Evolutionary conservation across 2,113 vertebrate genomes (phyloP).

Genomic region (Stercorarius parasiticus): DNA sequence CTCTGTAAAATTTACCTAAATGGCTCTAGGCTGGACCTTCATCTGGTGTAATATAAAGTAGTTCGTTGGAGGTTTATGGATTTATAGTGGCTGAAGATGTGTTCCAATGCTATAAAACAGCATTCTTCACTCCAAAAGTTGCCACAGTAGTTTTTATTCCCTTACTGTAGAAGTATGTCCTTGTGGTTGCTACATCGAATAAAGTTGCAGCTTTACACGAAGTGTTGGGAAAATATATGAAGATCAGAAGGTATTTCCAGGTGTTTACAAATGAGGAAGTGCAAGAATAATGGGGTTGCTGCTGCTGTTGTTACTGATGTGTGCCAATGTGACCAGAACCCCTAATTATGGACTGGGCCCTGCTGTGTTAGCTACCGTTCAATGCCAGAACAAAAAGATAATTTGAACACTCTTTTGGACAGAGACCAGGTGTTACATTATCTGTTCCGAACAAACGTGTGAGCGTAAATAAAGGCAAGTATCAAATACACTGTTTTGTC

Average conservation of each 20-base stretch:
- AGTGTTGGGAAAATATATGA: not conserved
- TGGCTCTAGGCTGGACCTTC: not conserved
- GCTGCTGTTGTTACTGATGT: not conserved
- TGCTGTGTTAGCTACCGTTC: not conserved
- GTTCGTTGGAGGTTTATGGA: not conserved
- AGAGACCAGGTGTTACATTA: not conserved
- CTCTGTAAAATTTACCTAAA: not conserved
- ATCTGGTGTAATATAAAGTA: not conserved
- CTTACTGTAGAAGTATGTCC: not conserved
- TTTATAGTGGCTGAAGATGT: not conserved
- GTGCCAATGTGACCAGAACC: not conserved
- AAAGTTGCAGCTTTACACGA: not conserved
- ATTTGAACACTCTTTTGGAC: not conserved
- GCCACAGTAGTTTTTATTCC: not conserved
- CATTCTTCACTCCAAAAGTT: not conserved
- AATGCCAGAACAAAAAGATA: not conserved
- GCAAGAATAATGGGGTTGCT: not conserved
- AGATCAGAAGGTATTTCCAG: not conserved
- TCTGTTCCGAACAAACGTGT: fast-evolving
- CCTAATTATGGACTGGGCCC: not conserved
- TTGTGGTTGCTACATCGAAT: not conserved
- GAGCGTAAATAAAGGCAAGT: not conserved
- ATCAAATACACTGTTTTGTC: not conserved
- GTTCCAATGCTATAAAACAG: not conserved
- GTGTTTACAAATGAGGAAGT: not conserved